phyloP scores from a whole-genome alignment of 2,888 invertebrate species.

The Drosophila melanosoma region DNA sequence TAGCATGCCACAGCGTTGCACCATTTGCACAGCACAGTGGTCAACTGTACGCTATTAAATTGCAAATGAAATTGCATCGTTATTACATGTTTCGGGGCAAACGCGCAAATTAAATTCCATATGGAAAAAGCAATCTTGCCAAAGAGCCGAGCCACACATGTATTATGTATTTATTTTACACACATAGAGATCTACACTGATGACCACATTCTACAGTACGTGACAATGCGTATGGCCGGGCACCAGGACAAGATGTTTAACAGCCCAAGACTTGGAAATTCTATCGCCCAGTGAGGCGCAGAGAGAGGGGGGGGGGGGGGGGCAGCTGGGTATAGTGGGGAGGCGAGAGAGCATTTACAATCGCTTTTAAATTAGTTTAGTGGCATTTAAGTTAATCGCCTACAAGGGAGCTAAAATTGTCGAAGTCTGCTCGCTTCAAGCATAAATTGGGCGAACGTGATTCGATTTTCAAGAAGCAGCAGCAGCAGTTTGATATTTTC shows the following conservation, averaged over 20 bases:
- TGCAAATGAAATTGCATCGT: constrained; percentile 81
- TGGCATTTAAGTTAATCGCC: constrained; percentile 82
- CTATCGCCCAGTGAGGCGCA: constrained; percentile 43
- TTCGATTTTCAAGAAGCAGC: constrained; percentile 80
- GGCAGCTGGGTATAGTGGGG: not conserved
- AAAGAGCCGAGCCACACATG: constrained; percentile 49
- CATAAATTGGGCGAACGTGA: constrained; percentile 81
- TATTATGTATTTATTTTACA: constrained; percentile 71
- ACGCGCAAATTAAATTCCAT: constrained; percentile 83
- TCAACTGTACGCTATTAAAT: constrained; percentile 54
- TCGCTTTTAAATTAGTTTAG: constrained; percentile 84
- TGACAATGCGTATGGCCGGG: constrained; percentile 62
- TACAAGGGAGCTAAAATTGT: constrained; percentile 81
- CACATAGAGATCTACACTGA: constrained; percentile 50
- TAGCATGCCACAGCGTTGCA: constrained; percentile 25
- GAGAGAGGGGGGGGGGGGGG: constrained; percentile 5
- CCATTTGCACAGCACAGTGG: constrained; percentile 25
- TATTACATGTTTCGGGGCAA: constrained; percentile 80
- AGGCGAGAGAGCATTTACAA: constrained; percentile 69
- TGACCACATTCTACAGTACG: constrained; percentile 65
- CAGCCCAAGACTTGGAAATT: constrained; percentile 68
- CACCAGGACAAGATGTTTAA: constrained; percentile 72
- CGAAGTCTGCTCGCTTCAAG: constrained; percentile 26
- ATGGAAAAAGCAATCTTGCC: constrained; percentile 82
- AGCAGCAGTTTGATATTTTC: constrained; percentile 27